A percentile compares a stretch with the other conserved stretches of the same genome.
phyloP scores from a whole-genome alignment of 2,797 vertebrate genomes.

The Clarias laeviceps region DNA sequence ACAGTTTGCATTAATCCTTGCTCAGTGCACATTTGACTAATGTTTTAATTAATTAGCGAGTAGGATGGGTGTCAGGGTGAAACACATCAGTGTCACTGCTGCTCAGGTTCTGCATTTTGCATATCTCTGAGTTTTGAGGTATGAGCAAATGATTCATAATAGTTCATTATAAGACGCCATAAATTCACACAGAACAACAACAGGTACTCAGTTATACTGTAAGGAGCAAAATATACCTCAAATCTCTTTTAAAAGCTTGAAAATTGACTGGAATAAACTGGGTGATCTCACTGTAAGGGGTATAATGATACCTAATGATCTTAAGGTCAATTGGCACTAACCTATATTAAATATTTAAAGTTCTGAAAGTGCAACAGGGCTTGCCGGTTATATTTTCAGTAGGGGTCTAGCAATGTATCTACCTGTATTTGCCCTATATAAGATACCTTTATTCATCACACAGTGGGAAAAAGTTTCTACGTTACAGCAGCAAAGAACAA shows the following conservation, averaged over 20 bases:
- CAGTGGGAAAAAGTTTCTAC: too few relatives aligned
- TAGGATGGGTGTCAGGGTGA: conserved; percentile 3
- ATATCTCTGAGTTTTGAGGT: neutral
- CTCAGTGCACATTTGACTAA: neutral
- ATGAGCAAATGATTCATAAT: conserved; percentile 2
- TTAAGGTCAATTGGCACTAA: neutral
- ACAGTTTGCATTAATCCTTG: neutral
- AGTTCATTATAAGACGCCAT: neutral
- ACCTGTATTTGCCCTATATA: neutral
- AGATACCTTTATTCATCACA: too few relatives aligned
- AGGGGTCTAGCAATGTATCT: neutral
- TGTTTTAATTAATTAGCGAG: conserved; percentile 14
- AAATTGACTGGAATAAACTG: neutral
- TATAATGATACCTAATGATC: neutral
- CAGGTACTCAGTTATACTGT: neutral
- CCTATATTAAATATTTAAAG: conserved; percentile 20
- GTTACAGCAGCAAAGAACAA: too few relatives aligned
- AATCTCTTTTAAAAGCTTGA: neutral
- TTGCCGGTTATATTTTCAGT: neutral
- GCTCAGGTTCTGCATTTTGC: neutral
- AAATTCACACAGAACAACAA: conserved; percentile 15
- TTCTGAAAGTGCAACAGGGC: neutral
- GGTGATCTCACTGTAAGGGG: neutral
- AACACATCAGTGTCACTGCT: neutral
- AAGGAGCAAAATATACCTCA: neutral